Evolutionary conservation across 2,888 invertebrate genomes (phyloP).

Genomic region (Junonia oenone): DNA sequence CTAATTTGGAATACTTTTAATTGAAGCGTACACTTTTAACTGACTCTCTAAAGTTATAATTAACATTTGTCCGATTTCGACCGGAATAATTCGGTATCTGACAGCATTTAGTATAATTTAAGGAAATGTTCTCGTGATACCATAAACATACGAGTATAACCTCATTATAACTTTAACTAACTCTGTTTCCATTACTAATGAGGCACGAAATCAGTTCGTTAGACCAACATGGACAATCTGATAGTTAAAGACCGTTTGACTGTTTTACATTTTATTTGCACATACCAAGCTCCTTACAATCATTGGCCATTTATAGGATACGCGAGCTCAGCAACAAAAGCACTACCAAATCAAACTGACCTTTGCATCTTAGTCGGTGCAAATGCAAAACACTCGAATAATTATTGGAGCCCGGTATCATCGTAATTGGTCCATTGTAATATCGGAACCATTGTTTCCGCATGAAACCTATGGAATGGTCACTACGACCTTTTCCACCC

Average conservation of each 20-base stretch:
- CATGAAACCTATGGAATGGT: conserved; percentile 12
- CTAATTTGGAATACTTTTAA: conserved; percentile 56
- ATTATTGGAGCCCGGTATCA: not conserved
- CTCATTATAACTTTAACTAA: not conserved
- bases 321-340: not conserved
- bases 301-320: not conserved
- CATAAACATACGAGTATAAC: not conserved
- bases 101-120: conserved; percentile 36
- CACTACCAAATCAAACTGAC: not conserved
- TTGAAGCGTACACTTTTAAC: conserved; percentile 54
- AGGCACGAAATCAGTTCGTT: not conserved
- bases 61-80: conserved; percentile 56
- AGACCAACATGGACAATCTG: not conserved
- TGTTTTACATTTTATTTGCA: not conserved
- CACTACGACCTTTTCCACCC: conserved; percentile 19
- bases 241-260: not conserved
- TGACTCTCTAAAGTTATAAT: conserved; percentile 65
- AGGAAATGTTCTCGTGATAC: not conserved
- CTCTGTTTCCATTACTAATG: not conserved
- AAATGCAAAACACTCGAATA: not conserved
- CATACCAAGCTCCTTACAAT: not conserved
- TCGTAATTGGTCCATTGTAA: conserved; percentile 10
- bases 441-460: conserved; percentile 7
- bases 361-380: not conserved
- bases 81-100: conserved; percentile 59